Evolutionary conservation across 2,888 invertebrate species (phyloP), one percentile per base, ranked within the genome.

Genomic region (Venustoraphidia nigricollis): DNA sequence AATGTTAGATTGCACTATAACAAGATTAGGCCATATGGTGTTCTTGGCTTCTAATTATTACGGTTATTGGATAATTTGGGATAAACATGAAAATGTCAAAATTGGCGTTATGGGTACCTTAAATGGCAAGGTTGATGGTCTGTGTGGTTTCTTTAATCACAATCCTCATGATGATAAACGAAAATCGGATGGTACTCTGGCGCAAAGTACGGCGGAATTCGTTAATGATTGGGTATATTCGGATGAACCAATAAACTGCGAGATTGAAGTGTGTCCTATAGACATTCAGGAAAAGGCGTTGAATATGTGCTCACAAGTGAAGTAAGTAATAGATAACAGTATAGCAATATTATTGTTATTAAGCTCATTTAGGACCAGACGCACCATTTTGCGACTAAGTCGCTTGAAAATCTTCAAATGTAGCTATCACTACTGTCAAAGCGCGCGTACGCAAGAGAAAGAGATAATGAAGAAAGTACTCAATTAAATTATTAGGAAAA

Each of bases 121-220:
- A 54, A 62, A 68, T 50, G 72, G 76, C 9, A 70, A 73, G 40
- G 80, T 89, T 0, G 84, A 86, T 57, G 90, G 90, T 0, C 66
- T 90, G 9, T 91, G 90, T 60, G 90, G 90, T 2, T 79, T 75
- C 50, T 86, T 77, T 62, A 84, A 85, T 64, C 80, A 79, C 2
- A 65, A 73, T 34, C 57, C 69, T 0, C 57, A 60, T 41, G 85
- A 88, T 63, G 90, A 90, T 60, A 79, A 81, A 44, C 73, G 78
- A 3, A 71, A 76, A 52, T 88, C 88, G 0, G 75, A 78, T 61
- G 88, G 88, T 0, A 60, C 59, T 1, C 58, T 71, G 2, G 77
- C 81, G 0, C 61, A 69, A 46, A 79, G 75, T 42, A 79, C 80
- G 0, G 73, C 73, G 27, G 79, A 82, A 55, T 90, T 90, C 62